Conservation (phyloP, 1,140 invertebrate species). For the Potamilus streckersoni region DNA sequence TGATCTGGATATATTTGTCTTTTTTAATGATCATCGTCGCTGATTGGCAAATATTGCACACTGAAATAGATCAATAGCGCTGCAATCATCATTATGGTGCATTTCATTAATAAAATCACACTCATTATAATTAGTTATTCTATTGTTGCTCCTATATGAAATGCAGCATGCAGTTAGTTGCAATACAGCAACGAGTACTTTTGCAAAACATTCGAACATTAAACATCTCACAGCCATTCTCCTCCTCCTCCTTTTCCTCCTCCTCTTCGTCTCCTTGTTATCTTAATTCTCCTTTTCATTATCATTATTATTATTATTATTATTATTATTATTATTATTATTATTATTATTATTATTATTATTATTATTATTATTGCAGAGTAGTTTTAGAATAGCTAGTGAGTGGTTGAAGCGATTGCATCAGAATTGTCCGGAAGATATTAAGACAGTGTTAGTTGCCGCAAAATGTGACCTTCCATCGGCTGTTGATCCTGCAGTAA, state of each 20-base stretch:
- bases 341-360: neutral
- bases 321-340: too few relatives aligned
- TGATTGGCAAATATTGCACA: too few relatives aligned
- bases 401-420: conserved; percentile 32
- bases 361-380: conserved; percentile 10
- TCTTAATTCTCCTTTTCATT: neutral
- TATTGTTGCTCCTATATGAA: neutral
- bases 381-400: conserved; percentile 25
- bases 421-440: conserved; percentile 23
- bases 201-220: too few relatives aligned
- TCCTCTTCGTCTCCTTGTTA: neutral
- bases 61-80: too few relatives aligned
- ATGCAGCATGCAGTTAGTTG: neutral
- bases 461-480: conserved; percentile 36
- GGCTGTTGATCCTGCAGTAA: conserved; percentile 6
- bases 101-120: too few relatives aligned
- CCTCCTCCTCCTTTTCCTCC: neutral
- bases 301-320: too few relatives aligned
- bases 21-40: too few relatives aligned
- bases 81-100: too few relatives aligned
- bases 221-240: neutral
- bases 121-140: too few relatives aligned
- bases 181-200: too few relatives aligned
- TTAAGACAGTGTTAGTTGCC: conserved; percentile 32
- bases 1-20: too few relatives aligned